Base-by-base conservation (phyloP, 2,888 invertebrate species). In the Gerris lacustris region DNA sequence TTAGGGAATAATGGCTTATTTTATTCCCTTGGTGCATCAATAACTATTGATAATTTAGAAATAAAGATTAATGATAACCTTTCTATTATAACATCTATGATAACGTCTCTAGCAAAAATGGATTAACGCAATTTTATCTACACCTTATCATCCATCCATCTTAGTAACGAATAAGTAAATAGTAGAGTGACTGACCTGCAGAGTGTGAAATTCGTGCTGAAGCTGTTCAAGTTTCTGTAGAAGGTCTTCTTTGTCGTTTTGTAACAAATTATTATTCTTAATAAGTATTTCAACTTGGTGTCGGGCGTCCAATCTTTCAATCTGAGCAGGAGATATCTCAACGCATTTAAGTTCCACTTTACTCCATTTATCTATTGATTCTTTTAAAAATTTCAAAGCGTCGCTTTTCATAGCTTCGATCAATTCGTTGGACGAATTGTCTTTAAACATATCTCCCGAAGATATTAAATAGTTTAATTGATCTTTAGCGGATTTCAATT, bases 241-340 rank as follows among this genome's bases (percentile, higher is more conserved):
- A 15, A 73, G 70, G 44, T 70, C 69, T n/a, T 71, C 67, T 71
- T 73, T 73, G 67, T 73, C 73, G 63, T 70, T 64, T 44, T 44
- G 43, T 2, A 73, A 62, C 44, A 68, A 67, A 6, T 63, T 31
- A 63, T 72, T 73, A 9, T 70, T 44, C 45, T 68, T 73, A 44
- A 62, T 71, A n/a, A 73, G 44, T 18, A 73, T 66, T 66, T 73
- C 72, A 11, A 67, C 7, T 44, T 63, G 63, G 55, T 73, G 73
- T 11, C 70, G 17, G 5, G 72, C 69, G 55, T 73, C 73, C 17
- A 70, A 45, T 64, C 45, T 67, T n/a, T 68, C 70, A 11, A 18
- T 17, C 17, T 6, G 66, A 6, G 7, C n/a, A 6, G 64, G 66
- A 5, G 31, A 44, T 5, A 31, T 69, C 15, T 18, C 43, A 18